Evolutionary conservation across 1,140 invertebrate genomes (phyloP).

Genomic region (Vanessa atalanta): DNA sequence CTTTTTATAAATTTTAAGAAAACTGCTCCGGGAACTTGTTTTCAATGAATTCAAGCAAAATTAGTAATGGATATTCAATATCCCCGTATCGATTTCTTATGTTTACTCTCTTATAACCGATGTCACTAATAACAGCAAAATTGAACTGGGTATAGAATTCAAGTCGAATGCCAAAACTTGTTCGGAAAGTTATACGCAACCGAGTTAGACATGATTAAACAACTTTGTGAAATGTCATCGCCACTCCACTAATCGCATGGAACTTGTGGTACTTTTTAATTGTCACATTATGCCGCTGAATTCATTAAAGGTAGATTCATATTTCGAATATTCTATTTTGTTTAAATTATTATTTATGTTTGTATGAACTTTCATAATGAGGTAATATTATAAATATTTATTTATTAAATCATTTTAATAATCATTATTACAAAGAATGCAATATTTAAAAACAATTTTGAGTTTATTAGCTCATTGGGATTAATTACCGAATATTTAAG

Average conservation of each 20-base stretch:
- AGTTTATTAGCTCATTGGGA: no score
- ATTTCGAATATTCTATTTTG: background rate
- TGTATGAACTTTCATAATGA: no score
- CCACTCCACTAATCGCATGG: constrained; percentile 22
- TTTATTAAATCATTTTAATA: no score
- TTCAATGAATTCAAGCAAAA: background rate
- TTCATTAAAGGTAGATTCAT: background rate
- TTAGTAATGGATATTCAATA: background rate
- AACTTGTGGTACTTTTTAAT: background rate
- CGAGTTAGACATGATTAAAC: constrained; percentile 23
- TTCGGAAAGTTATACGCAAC: constrained; percentile 17
- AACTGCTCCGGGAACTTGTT: background rate
- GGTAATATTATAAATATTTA: no score
- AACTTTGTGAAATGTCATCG: constrained; percentile 27
- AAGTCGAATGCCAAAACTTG: constrained; percentile 24
- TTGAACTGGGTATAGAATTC: background rate
- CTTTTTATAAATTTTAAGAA: no score
- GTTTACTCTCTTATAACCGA: constrained; percentile 6
- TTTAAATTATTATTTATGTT: no score
- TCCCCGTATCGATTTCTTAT: background rate
- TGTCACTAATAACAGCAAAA: background rate
- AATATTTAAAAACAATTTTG: no score
- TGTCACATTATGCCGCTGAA: background rate
- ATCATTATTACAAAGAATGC: no score
- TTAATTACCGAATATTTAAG: no score